These are phyloP conservation scores for Eurytoma californica DNA, from an alignment of 2,888 invertebrate species.

Conservation along the genomic window DNA sequence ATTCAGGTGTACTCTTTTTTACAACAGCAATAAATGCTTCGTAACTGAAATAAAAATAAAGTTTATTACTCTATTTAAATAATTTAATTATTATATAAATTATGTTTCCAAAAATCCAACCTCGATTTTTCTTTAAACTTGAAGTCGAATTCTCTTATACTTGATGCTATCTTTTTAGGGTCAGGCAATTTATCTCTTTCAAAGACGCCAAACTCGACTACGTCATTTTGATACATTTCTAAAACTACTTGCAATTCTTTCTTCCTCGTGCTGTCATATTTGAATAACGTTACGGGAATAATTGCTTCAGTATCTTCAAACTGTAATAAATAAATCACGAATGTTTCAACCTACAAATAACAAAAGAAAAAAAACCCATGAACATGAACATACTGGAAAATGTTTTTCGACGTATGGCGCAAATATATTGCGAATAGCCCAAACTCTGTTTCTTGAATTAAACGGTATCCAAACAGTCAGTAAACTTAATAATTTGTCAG, in stretches of 20 bases:
- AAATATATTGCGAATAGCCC: conserved; percentile 68
- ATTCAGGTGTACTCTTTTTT: conserved; percentile 69
- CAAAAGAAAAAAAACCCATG: neutral
- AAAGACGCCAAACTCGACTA: conserved; percentile 71
- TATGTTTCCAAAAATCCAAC: conserved; percentile 39
- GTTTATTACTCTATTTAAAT: neutral
- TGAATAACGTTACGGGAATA: conserved; percentile 70
- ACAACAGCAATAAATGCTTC: conserved; percentile 71
- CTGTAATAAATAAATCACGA: conserved; percentile 57
- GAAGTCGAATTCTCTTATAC: conserved; percentile 68
- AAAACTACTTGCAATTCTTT: conserved; percentile 70
- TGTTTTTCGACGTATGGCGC: conserved; percentile 66
- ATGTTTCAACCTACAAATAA: neutral
- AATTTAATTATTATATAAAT: neutral
- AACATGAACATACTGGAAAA: conserved; percentile 63
- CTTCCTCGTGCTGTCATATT: conserved; percentile 70
- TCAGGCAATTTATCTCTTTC: conserved; percentile 71
- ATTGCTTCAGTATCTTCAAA: conserved; percentile 68
- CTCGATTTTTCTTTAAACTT: conserved; percentile 66
- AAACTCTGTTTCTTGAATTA: conserved; percentile 68
- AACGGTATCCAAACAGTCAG: conserved; percentile 68
- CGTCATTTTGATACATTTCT: conserved; percentile 68
- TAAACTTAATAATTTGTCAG: conserved; percentile 43
- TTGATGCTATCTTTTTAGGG: conserved; percentile 67
- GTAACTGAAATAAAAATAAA: conserved; percentile 61